These are phyloP conservation scores for Plecotus auritus DNA, from an alignment of 2,113 vertebrate genomes.

Conservation along the genomic window DNA sequence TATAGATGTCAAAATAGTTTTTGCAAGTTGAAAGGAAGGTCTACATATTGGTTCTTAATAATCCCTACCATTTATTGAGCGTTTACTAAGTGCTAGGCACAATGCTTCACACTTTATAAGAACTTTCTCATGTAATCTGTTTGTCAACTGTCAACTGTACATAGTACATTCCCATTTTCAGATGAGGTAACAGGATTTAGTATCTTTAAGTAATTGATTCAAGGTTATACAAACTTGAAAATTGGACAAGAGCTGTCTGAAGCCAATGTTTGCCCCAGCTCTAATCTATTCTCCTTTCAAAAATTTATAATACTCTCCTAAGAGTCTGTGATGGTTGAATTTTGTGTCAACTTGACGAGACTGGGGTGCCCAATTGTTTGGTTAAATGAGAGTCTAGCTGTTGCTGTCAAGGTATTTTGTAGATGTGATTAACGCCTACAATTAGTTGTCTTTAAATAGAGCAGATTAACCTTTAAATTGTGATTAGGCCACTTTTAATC, in stretches of 20 bases:
- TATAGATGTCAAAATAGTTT: background rate
- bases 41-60: background rate
- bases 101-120: background rate
- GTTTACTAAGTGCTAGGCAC: background rate
- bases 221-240: background rate
- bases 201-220: background rate
- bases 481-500: background rate
- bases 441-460: background rate
- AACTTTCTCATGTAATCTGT: background rate
- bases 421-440: background rate
- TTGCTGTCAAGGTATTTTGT: background rate
- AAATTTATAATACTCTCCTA: background rate
- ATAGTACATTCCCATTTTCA: background rate
- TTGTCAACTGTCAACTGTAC: background rate
- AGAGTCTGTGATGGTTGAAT: background rate
- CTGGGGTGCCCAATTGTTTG: background rate
- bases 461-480: no score
- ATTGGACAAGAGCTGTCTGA: background rate
- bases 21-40: background rate
- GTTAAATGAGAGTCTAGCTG: background rate
- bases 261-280: background rate
- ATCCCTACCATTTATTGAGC: background rate
- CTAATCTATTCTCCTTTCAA: background rate
- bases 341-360: background rate
- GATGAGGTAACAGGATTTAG: background rate